phyloP scores from a whole-genome alignment of 2,113 vertebrate species.

The Galeopterus variegatus region DNA sequence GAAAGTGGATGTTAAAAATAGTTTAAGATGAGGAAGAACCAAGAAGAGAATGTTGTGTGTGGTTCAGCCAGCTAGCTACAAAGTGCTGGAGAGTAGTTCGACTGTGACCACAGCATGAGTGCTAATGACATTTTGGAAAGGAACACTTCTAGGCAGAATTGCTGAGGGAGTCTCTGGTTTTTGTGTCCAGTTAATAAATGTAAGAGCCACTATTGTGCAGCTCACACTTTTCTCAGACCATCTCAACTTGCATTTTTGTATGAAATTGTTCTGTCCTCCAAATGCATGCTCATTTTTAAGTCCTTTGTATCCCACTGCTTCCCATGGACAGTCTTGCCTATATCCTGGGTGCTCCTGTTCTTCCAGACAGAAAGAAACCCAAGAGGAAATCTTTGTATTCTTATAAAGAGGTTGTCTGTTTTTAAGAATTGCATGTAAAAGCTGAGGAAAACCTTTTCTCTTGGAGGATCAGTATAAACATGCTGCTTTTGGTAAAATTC shows the following conservation, averaged over 20 bases:
- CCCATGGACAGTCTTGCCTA: fast-evolving
- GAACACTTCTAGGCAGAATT: neutral
- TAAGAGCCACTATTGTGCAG: neutral
- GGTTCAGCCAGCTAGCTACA: neutral
- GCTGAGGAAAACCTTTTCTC: conserved; percentile 62
- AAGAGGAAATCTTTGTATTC: neutral
- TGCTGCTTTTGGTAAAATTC: conserved; percentile 83
- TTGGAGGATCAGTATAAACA: conserved; percentile 68
- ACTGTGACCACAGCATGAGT: neutral
- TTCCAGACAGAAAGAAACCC: neutral
- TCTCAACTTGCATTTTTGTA: neutral
- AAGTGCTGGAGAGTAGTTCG: neutral
- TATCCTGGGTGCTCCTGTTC: neutral
- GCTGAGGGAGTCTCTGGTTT: neutral
- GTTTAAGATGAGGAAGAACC: neutral
- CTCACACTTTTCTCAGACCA: neutral
- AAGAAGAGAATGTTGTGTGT: neutral
- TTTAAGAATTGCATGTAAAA: conserved; percentile 27
- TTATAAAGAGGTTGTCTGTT: neutral
- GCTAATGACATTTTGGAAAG: neutral
- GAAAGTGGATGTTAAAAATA: conserved; percentile 21
- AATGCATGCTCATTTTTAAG: neutral
- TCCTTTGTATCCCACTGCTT: neutral
- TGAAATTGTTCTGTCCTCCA: neutral
- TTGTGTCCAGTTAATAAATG: neutral